Evolutionary conservation across 2,113 vertebrate species (phyloP), one percentile per base, ranked within the genome.

Genomic region (Hippopotamus amphibius): DNA sequence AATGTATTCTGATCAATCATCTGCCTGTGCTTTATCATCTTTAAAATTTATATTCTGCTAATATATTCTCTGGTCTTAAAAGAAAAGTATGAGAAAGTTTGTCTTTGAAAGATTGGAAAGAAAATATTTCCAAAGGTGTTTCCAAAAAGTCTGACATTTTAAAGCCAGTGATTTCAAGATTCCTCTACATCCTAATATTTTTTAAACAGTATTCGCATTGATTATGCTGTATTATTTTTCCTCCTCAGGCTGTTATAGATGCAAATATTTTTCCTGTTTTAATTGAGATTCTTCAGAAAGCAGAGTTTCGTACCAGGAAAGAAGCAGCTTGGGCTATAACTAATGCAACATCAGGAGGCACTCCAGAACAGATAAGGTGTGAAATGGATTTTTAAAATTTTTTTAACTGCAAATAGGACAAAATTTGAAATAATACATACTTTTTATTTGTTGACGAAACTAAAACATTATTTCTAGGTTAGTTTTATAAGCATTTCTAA

Each of bases 251-350:
- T 83, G 99, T 99, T 95, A 99, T 99, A 93, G 99, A 99, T 98
- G 99, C 99, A 98, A 99, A 99, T 99, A 99, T 99, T 97, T 99
- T 99, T 98, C 99, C 99, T 84, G 98, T 99, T 93, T 98, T 99
- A 95, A 99, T 99, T 63, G 99, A 99, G 98, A 99, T 99, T 95
- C 99, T 99, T 95, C 99, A 99, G 95, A 99, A 99, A 98, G 99
- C 99, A 55, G 99, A 99, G 98, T 99, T 99, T 97, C 99, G 99
- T n/a, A 99, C 99, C 57, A 99, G 99, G 97, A 99, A 99, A 97
- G 99, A 99, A 98, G 99, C 99, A 77, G 99, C 99, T 0, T 99
- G 99, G 99, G 99, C 99, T 17, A 99, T 99, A 95, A 99, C 99
- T 85, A 99, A 99, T 72, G 99, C 99, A 91, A 99, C 99, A 2